Conservation (phyloP, 2,113 vertebrate species). For the Bos javanicus region DNA sequence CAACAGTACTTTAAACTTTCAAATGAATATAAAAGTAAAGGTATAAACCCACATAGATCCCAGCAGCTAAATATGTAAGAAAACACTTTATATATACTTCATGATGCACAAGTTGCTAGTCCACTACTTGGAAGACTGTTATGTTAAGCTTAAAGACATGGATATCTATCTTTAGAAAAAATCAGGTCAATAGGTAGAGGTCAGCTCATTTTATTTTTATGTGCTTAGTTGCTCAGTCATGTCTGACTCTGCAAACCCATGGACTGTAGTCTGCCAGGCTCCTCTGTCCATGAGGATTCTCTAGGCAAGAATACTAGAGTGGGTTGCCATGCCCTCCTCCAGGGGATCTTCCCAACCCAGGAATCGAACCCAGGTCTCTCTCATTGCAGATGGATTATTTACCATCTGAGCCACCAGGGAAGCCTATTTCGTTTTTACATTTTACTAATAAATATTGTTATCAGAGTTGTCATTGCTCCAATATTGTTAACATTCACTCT, state of each 20-base stretch:
- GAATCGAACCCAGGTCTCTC: background rate
- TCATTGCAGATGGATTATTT: background rate
- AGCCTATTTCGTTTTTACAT: background rate
- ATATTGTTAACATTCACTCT: background rate
- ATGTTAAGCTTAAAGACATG: background rate
- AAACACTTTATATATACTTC: background rate
- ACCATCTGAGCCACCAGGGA: background rate
- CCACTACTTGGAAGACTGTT: background rate
- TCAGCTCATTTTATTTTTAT: background rate
- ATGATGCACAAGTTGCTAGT: background rate
- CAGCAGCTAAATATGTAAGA: background rate
- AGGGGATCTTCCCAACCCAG: background rate
- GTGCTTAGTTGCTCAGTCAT: background rate
- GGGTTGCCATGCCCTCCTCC: background rate
- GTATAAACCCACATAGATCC: background rate
- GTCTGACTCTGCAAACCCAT: background rate
- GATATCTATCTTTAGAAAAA: background rate
- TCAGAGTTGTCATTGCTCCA: background rate
- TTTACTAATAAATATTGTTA: background rate
- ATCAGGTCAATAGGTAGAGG: background rate
- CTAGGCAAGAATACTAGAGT: background rate
- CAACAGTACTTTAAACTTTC: background rate
- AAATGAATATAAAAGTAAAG: conserved; percentile 19
- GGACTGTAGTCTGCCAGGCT: background rate
- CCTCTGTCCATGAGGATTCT: background rate